Evolutionary conservation across 2,888 invertebrate species (phyloP).

Genomic region (Drosophila borborema): DNA sequence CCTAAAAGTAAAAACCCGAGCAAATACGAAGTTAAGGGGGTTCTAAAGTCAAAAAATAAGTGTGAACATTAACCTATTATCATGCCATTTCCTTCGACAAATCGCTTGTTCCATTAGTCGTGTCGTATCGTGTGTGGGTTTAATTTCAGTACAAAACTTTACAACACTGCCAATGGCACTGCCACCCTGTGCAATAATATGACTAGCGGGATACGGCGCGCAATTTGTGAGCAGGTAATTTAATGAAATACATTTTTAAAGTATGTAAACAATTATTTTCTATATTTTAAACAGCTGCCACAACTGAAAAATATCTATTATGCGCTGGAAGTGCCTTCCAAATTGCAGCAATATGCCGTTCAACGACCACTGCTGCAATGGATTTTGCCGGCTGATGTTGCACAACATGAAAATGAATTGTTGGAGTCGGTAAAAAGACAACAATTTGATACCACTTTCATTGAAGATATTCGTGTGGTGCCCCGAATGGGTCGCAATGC

Average conservation of each 20-base stretch:
- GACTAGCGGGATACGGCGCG: conserved; percentile 74
- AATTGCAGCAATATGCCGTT: conserved; percentile 44
- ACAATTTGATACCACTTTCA: conserved; percentile 52
- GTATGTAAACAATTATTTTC: conserved; percentile 1
- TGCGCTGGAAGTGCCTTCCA: conserved; percentile 73
- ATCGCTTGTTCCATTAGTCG: neutral
- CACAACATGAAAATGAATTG: conserved; percentile 64
- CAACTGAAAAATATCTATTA: conserved; percentile 65
- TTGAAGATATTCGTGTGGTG: conserved; percentile 63
- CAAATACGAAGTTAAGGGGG: too few species aligned
- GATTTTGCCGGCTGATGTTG: conserved; percentile 64
- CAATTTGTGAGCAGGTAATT: conserved; percentile 80
- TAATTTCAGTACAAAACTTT: conserved; percentile 8
- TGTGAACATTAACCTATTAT: too few species aligned
- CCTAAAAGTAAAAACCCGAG: too few species aligned
- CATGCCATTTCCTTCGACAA: too few species aligned
- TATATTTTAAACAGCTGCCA: conserved; percentile 57
- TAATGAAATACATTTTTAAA: neutral
- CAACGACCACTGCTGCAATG: conserved; percentile 68
- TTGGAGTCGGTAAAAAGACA: conserved; percentile 49
- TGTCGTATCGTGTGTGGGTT: neutral
- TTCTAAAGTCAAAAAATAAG: too few species aligned
- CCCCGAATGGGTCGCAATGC: conserved; percentile 56
- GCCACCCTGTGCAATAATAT: conserved; percentile 51
- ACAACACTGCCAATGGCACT: conserved; percentile 26